phyloP scores from a whole-genome alignment of 2,113 vertebrate genomes.

The Labeo rohita region DNA sequence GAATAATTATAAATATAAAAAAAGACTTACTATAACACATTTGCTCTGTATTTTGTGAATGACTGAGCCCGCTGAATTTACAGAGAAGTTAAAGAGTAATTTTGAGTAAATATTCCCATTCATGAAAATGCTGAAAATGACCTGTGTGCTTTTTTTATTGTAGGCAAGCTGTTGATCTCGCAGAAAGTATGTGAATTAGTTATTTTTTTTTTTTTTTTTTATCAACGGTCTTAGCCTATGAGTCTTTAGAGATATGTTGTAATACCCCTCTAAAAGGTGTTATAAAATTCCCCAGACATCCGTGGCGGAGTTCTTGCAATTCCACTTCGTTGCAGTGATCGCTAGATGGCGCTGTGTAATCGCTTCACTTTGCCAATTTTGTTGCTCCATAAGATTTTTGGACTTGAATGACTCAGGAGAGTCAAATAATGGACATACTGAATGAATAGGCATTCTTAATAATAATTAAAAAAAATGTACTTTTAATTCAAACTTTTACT shows the following conservation, averaged over 20 bases:
- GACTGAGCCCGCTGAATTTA: conserved; percentile 33
- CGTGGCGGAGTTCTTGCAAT: neutral
- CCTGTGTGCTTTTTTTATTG: neutral
- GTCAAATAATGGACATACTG: neutral
- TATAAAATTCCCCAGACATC: neutral
- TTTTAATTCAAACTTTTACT: neutral
- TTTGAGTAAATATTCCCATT: conserved; percentile 66
- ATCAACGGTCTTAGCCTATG: neutral
- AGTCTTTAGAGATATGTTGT: neutral
- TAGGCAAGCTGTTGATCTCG: neutral
- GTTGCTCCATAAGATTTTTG: neutral
- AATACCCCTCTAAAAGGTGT: neutral
- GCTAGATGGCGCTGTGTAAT: conserved; percentile 38
- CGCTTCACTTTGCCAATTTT: neutral
- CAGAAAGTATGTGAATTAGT: neutral
- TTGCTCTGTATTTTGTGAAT: conserved; percentile 7
- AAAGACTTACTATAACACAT: neutral
- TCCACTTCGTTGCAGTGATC: neutral
- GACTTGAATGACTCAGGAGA: neutral
- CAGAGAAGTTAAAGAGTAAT: conserved; percentile 72
- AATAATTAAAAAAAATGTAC: neutral
- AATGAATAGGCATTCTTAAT: neutral
- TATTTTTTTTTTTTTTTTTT: neutral
- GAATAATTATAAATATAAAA: no score
- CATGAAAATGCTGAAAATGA: conserved; percentile 53